Percentiles rank a stretch among this genome's conserved stretches.
Evolutionary conservation across 2,113 vertebrate genomes (phyloP).

Genomic region (Ammodramus savannarum): DNA sequence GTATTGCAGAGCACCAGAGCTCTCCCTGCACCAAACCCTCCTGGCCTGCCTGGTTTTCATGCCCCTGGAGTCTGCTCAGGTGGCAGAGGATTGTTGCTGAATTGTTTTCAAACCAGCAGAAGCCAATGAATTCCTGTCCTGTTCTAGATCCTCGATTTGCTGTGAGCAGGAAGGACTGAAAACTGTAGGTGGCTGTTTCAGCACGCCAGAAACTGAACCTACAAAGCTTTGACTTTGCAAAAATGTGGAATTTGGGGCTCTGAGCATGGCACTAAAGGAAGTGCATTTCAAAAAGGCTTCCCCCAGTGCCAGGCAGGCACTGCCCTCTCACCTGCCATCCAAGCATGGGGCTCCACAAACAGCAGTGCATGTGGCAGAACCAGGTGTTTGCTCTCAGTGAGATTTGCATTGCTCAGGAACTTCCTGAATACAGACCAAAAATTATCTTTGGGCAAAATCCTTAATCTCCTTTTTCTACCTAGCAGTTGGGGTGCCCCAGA

Average conservation of each 20-base stretch:
- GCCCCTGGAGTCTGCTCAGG: neutral
- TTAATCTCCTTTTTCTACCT: neutral
- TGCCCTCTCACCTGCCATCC: neutral
- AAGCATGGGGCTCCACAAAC: neutral
- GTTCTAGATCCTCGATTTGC: neutral
- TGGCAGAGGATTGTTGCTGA: neutral
- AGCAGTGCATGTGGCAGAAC: neutral
- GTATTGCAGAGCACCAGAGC: neutral
- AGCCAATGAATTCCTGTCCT: neutral
- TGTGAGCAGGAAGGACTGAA: neutral
- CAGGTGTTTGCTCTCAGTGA: accelerated
- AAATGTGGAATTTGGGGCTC: neutral
- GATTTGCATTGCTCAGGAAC: neutral
- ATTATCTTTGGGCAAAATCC: neutral
- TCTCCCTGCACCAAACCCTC: neutral
- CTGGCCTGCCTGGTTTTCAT: neutral
- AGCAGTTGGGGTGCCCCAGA: neutral
- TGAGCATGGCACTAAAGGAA: neutral
- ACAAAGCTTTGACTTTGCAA: neutral
- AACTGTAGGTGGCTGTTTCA: neutral
- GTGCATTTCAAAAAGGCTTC: accelerated
- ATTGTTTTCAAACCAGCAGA: neutral
- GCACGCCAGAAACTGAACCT: neutral
- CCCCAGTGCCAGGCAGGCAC: neutral
- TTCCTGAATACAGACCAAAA: neutral